Conservation (phyloP, 1,140 invertebrate species). For the Zaprionus davidi region DNA sequence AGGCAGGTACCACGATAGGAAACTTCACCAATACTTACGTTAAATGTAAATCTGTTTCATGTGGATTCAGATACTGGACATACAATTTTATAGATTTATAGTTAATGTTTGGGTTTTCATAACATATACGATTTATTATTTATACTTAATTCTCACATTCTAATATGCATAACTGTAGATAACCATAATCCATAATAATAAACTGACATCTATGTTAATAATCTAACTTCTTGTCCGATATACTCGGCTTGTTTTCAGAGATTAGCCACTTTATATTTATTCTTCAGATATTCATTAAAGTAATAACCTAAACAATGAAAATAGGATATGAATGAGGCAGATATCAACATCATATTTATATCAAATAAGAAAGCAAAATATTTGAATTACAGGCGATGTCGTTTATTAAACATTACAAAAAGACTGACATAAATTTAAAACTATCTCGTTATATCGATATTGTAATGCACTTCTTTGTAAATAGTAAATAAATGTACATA, state of each 20-base stretch:
- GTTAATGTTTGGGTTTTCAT: not conserved
- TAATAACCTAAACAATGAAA: no score
- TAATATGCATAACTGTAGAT: not conserved
- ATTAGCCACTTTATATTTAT: no score
- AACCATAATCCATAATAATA: not conserved
- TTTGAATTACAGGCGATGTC: not conserved
- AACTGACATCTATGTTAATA: no score
- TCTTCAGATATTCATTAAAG: no score
- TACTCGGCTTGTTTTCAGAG: no score
- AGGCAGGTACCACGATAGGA: slow-evolving; percentile 11
- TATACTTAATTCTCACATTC: no score
- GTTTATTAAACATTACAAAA: not conserved
- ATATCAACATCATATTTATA: no score
- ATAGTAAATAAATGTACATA: not conserved
- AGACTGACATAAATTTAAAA: no score
- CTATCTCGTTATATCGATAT: not conserved
- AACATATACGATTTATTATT: no score
- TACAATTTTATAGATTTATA: not conserved
- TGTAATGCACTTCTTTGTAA: not conserved
- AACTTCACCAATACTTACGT: not conserved
- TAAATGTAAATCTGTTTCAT: slow-evolving; percentile 16
- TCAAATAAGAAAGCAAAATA: no score
- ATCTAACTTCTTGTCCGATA: no score
- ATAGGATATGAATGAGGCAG: no score
- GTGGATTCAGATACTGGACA: not conserved